Base-by-base conservation (phyloP, 2,888 invertebrate species). In the Lithodes maja region DNA sequence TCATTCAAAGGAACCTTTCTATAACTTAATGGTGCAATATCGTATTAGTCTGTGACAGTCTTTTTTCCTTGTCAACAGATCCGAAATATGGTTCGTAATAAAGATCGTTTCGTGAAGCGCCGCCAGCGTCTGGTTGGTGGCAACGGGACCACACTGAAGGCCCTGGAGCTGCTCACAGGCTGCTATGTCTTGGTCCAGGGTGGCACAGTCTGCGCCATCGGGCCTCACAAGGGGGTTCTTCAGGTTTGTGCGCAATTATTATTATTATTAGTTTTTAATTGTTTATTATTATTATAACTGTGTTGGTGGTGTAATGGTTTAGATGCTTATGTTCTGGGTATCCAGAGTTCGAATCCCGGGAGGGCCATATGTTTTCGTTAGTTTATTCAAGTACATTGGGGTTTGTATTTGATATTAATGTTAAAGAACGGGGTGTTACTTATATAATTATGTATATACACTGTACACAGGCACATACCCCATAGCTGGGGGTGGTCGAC, bases 161-260 rank as follows among this genome's bases (percentile, higher is more conserved):
- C 99, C 0, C 97, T 99, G 92, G 99, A 99, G 94, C 94, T 99
- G 85, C 94, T 99, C 81, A 99, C 99, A 0, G 97, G 97, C 93
- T 99, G 99, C 94, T 99, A 99, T 94, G 97, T 99, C 0, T 95
- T 99, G 79, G 98, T 99, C 0, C 99, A 99, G 94, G 99, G 99
- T 2, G 98, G 98, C 93, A 99, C 99, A 9, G 99, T 99, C 0
- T 96, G 99, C 15, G 97, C 98, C 0, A 94, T 99, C n/a, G 99
- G 99, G 0, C 98, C 99, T 1, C 97, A 98, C 93, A 97, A 96
- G 94, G 99, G 92, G 9, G 91, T 92, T 15, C 86, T 86, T 3
- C 79, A 91, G 89, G 91, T 89, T 15, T 33, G 33, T 33, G 33
- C 33, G 33, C 33, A 33, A 33, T 33, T 33, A 33, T 33, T 33